These are phyloP conservation scores for Protonibea diacanthus DNA, from an alignment of 2,797 vertebrate genomes.

Conservation along the genomic window DNA sequence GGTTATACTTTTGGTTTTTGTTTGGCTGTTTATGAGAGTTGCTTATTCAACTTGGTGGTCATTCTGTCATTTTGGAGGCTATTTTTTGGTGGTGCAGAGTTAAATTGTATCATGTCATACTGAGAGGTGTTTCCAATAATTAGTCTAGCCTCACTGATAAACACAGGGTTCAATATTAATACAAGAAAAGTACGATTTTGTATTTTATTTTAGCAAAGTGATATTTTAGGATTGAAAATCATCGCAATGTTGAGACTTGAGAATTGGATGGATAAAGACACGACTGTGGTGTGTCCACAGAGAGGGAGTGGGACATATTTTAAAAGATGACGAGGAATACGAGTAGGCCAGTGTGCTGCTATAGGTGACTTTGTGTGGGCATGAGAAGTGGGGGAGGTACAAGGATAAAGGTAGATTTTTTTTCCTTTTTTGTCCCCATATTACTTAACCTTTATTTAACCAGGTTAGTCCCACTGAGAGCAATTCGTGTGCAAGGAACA, in stretches of 20 bases:
- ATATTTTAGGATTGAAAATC: conserved; percentile 10
- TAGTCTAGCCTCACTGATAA: not conserved
- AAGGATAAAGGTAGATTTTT: conserved; percentile 27
- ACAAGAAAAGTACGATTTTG: not conserved
- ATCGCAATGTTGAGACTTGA: not conserved
- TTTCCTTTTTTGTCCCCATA: conserved; percentile 26
- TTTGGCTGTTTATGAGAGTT: not conserved
- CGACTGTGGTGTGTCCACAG: not conserved
- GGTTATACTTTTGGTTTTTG: not conserved
- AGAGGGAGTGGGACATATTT: not conserved
- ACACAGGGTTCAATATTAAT: not conserved
- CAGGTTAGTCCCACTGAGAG: conserved; percentile 69
- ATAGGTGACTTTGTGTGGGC: conserved; percentile 23
- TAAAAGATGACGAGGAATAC: not conserved
- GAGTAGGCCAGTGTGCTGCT: not conserved
- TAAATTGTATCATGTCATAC: not conserved
- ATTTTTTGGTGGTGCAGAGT: not conserved
- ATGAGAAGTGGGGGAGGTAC: not conserved
- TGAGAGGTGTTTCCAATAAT: not conserved
- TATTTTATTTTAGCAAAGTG: not conserved
- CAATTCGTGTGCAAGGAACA: conserved; percentile 55
- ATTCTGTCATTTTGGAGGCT: not conserved
- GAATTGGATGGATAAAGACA: not conserved
- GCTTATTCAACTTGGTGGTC: not conserved
- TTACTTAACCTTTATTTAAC: conserved; percentile 77